Conservation (phyloP, 2,797 vertebrate species). For the Leptatherina wallacei region DNA sequence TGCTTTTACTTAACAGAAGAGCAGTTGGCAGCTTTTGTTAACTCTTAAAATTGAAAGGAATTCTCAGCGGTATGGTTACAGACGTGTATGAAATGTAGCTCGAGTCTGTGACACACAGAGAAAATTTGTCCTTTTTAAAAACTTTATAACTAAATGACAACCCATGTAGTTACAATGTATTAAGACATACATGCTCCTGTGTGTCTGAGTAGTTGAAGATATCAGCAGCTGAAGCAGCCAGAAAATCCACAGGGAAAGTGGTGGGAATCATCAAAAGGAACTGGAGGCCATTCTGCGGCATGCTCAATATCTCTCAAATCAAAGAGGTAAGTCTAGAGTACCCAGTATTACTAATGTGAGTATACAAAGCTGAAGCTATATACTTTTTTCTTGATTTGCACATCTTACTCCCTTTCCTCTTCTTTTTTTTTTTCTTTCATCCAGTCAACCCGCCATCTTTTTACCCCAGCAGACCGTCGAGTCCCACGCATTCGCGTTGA, state of each 20-base stretch:
- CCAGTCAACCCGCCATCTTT: conserved; percentile 94
- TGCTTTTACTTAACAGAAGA: not conserved
- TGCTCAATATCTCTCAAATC: conserved; percentile 92
- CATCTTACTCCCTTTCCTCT: not conserved
- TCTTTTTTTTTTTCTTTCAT: conserved; percentile 8
- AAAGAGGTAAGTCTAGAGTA: conserved; percentile 77
- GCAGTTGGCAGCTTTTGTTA: not conserved
- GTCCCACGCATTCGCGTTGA: conserved; percentile 96
- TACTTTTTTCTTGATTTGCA: not conserved
- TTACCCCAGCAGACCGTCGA: conserved; percentile 94
- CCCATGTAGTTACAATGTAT: not conserved
- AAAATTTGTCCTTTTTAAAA: not conserved
- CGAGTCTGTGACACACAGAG: no score
- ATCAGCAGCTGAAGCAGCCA: conserved; percentile 72
- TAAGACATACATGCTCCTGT: conserved; percentile 4
- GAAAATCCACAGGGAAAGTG: conserved; percentile 90
- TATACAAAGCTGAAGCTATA: not conserved
- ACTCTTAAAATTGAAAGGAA: no score
- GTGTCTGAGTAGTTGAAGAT: conserved; percentile 81
- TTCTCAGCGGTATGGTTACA: no score
- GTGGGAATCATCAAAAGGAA: conserved; percentile 97
- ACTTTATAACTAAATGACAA: not conserved
- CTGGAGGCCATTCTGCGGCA: conserved; percentile 97
- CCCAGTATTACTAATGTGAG: not conserved
- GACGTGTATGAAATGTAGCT: no score